Base-by-base conservation (phyloP, 2,888 invertebrate species). In the Rambutsinella grinnellia region DNA sequence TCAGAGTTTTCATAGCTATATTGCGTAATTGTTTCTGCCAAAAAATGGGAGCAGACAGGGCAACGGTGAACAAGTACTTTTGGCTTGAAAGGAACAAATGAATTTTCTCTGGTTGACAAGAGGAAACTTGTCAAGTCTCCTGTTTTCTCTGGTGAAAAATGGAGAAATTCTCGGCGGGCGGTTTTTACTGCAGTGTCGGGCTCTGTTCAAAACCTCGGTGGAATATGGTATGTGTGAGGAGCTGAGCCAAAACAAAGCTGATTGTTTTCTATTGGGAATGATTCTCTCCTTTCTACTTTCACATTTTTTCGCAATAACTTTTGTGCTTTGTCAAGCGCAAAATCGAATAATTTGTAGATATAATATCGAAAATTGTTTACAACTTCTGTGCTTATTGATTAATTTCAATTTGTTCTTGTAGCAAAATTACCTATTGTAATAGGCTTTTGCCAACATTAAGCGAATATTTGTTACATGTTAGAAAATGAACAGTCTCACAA, bases 111-210 rank as follows among this genome's bases (percentile, higher is more conserved):
- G 17, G 21, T 65, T 66, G 56, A 66, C 54, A 21, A 27, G 56
- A 28, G 66, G 66, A 62, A 36, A 13, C 36, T 36, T 36, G 36
- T 36, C 36, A 36, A 36, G 6, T 36, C 36, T 62, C 49, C 66
- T 79, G 62, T 71, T 70, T 77, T 80, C 71, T 75, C 67, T 71
- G 66, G 75, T 80, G 78, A 80, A 76, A 80, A 77, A 80, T 78
- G 75, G 71, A 70, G 71, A 80, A 71, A 58, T 68, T 60, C 79
- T 78, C 79, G 58, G 77, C 78, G 66, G 79, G 79, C 69, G 72
- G 78, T 63, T 62, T 51, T 58, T 65, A 51, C 36, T 36, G 36
- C 36, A 36, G 5, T 36, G n/a, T n/a, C n/a, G n/a, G 49, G 36
- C 36, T 36, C 36, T 36, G 5, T 36, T 36, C 36, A 13, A 36